Base-by-base conservation (phyloP, 2,113 vertebrate species). In the Galeopterus variegatus region DNA sequence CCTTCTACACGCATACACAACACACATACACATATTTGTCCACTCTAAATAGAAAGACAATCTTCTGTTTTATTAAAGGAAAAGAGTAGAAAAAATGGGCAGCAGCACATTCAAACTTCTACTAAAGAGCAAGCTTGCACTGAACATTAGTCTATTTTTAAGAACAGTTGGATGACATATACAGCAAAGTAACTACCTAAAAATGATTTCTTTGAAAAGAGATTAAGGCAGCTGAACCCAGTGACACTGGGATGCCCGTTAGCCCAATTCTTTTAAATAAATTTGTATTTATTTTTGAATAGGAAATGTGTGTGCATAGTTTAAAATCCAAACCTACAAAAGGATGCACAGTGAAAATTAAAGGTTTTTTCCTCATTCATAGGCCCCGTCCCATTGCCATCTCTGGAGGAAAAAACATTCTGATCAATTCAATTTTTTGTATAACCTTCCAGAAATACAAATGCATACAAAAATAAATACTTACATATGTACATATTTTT, bases 301-400 rank as follows among this genome's bases (percentile, higher is more conserved):
- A 45, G 11, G n/a, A 45, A 77, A 58, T 72, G 10, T 48, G 26
- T 70, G 5, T 81, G 21, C 41, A 19, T 84, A 77, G n/a, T 69
- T 95, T 48, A 96, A 92, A 77, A 93, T 62, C 64, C 41, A 58
- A 79, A 82, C 69, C 31, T 41, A 58, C 45, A 73, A 62, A 90
- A 77, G 67, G 14, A 19, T 54, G 12, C 41, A 65, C 5, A 76
- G 14, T 77, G 67, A 77, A 90, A 80, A 84, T 64, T n/a, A 88
- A 85, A 79, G 2, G 0, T 12, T 58, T 45, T 52, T 73, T 93
- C 69, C 58, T 83, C 62, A n/a, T 79, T 24, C 17, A 19, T 26
- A 69, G 73, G 73, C 70, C 21, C 26, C 15, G 31, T 70, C 21
- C 33, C 12, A 23, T 48, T 80, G 36, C 54, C 33, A 13, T 90